Base-by-base conservation (phyloP, 2,888 invertebrate genomes). In the Drosophila testacea region DNA sequence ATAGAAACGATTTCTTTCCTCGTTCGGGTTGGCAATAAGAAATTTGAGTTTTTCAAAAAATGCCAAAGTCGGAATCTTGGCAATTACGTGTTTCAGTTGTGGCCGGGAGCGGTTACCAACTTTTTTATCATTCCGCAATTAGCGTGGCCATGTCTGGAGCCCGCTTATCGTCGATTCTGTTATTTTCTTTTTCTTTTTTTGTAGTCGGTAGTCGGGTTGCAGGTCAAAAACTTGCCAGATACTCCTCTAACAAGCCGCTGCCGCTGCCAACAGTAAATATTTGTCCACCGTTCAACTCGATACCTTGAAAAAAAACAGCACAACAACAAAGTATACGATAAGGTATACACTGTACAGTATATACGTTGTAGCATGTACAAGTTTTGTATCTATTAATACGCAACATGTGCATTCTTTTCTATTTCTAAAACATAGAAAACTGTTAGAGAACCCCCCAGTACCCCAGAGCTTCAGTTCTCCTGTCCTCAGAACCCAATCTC, bases 91-190 rank as follows among this genome's bases (percentile, higher is more conserved):
- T 65, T 59, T 61, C 65, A 63, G 28, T 68, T 77, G 60, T 54
- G 69, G 59, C 67, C 46, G 67, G 56, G 50, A 72, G 72, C 65
- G 62, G 62, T 69, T 69, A 77, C 77, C 76, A 69, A 62, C 54
- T 75, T 84, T 84, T 84, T 89, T 89, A 87, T 88, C 90, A 80
- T 81, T 72, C 88, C 69, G 88, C 90, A 89, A 89, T 89, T 90
- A 89, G 79, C 77, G 76, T 64, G 82, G 69, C 72, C 83, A 77
- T 89, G 90, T 89, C 85, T 73, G 76, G 55, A 48, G 51, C 57
- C 71, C 57, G 78, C 85, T 90, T 90, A 89, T 90, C 87, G 72
- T 64, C 32, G 32, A 11, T 28, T 52, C 27, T 30, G 54, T 57
- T 28, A 34, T 39, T 54, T 48, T 38, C 41, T 39, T 16, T 41